Base-by-base conservation (phyloP, 2,888 invertebrate genomes). In the Toxonevra muliebris region DNA sequence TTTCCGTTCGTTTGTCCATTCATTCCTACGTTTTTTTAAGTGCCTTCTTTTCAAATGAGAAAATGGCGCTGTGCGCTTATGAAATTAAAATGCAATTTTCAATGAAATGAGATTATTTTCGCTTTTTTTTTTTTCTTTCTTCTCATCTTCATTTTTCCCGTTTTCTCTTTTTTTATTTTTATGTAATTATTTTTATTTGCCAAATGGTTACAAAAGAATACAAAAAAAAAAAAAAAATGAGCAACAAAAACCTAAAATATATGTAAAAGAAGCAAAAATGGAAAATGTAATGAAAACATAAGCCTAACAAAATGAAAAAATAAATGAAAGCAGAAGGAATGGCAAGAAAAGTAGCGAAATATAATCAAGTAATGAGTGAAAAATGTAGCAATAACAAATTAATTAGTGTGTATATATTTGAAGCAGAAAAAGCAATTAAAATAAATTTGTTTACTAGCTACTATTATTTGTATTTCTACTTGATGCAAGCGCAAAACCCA, bases 301-400 rank as follows among this genome's bases (percentile, higher is more conserved):
- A 48, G 13, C 48, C 12, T n/a, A 48, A 48, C 15, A 15, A n/a
- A 48, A 48, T 8, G 12, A 48, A 48, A n/a, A 15, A 48, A 48
- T 2, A 8, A 48, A 15, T 48, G 8, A n/a, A 48, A 48, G 48
- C 30, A 7, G 7, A 30, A 30, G 30, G 30, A 48, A 48, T 48
- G 48, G 30, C 30, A 30, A 30, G 7, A 7, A 30, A 30, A 30
- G 7, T 30, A 4, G 7, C 30, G 7, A 30, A 30, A 30, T 30
- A 30, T 30, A 30, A 30, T 30, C 58, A 66, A 69, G 71, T 53
- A 64, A 63, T 63, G 71, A 74, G 69, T 70, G 71, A 71, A 70
- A 74, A 76, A 72, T 77, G 77, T 74, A 79, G 74, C 76, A 78
- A 83, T 79, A 82, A 80, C 80, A 81, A 84, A 82, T 83, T 84